Evolutionary conservation across 2,888 invertebrate genomes (phyloP), one percentile per base, ranked within the genome.

Genomic region (Leptogaster cylindrica): DNA sequence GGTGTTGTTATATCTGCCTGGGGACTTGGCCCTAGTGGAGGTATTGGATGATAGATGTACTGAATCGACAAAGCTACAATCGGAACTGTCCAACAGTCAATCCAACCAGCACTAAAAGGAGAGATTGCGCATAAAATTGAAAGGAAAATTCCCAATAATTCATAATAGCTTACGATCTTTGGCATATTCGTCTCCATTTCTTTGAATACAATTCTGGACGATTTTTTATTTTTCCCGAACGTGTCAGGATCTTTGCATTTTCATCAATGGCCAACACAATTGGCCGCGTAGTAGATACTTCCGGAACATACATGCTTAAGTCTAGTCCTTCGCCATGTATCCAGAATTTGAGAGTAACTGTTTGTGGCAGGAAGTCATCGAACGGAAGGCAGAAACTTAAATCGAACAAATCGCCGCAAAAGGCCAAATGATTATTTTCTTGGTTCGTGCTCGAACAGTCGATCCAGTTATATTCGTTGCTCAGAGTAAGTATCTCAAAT

Each of bases 381-480:
- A 97, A 98, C 0, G 97, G 97, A 76, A 99, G 84, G 77, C 93
- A 93, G 77, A 97, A 95, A 2, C 95, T 94, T 73, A 97, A 84
- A 76, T 97, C 96, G 74, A 97, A 89, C 10, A 93, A 86, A 77
- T 97, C 96, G 1, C 97, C 97, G 77, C 95, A 95, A 74, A 97
- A 91, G 0, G 95, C 96, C 65, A 97, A 86, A 77, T 95, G 94
- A 81, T 94, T 89, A 80, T 97, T 97, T 82, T 97, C 97, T 79
- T 94, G 94, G 74, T 94, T 92, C 55, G 95, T 93, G 23, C 95
- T 95, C 65, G 95, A 94, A 75, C 97, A 97, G 81, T 99, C 98
- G 73, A 99, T 92, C 99, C 98, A 99, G 81, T 99, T 99, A 80
- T 93, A 93, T 78, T 98, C 95, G 82, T 98, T 99, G 76, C 95